These are phyloP conservation scores for Adelges cooleyi DNA, from an alignment of 1,140 invertebrate species.

Conservation along the genomic window DNA sequence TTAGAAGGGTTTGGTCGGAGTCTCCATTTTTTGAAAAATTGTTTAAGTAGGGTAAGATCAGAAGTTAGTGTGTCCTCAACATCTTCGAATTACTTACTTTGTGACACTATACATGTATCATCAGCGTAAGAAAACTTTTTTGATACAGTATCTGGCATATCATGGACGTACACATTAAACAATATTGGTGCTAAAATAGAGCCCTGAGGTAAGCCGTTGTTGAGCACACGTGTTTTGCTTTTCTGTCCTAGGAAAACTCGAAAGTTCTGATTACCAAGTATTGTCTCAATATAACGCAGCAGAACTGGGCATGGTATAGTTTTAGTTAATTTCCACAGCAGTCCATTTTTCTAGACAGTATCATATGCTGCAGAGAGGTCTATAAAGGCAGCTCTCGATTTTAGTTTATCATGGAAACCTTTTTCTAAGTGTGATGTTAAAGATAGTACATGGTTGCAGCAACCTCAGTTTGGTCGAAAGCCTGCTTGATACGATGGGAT, in stretches of 20 bases:
- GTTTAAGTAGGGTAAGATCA: not conserved
- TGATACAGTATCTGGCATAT: not conserved
- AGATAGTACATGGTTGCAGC: slow-evolving; percentile 27
- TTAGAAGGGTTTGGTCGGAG: not conserved
- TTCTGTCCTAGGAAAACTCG: not conserved
- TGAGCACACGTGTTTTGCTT: not conserved
- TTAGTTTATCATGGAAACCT: slow-evolving; percentile 24
- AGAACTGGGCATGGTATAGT: not conserved
- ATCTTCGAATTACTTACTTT: not conserved
- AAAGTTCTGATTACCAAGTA: not conserved
- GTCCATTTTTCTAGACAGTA: slow-evolving; percentile 2
- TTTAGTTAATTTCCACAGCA: not conserved
- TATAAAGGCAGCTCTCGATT: slow-evolving; percentile 24
- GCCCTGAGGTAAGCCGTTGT: slow-evolving; percentile 8
- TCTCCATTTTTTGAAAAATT: not conserved
- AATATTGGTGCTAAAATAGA: slow-evolving; percentile 5
- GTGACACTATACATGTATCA: not conserved
- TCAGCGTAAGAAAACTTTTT: slow-evolving; percentile 4
- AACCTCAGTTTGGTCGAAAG: slow-evolving; percentile 1
- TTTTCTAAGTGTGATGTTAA: slow-evolving; percentile 15
- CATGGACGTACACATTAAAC: not conserved
- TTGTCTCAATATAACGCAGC: not conserved
- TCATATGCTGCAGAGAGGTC: slow-evolving; percentile 30
- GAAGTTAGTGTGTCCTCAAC: not conserved
- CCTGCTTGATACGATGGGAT: slow-evolving; percentile 2